Evolutionary conservation across 2,113 vertebrate genomes (phyloP).

Genomic region (Psephotus haematonotus): DNA sequence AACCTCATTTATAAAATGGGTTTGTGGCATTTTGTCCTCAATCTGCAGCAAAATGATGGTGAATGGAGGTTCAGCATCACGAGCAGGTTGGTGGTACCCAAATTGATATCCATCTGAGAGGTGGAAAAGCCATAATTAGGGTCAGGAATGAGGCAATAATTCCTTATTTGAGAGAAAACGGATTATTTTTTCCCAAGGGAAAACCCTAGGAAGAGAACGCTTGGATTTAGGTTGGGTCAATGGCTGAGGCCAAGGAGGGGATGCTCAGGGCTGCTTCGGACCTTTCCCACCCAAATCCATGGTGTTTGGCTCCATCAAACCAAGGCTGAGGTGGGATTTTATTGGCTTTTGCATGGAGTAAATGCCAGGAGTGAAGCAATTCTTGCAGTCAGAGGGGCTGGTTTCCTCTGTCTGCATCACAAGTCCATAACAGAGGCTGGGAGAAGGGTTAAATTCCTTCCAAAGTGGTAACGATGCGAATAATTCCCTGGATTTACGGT

Average conservation of each 20-base stretch:
- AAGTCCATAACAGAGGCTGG: fast-evolving
- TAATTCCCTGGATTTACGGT: not conserved
- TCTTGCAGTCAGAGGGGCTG: not conserved
- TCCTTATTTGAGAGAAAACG: not conserved
- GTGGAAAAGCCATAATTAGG: not conserved
- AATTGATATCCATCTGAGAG: fast-evolving
- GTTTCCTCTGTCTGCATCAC: not conserved
- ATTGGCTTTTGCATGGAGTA: not conserved
- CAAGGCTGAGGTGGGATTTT: not conserved
- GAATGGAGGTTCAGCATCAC: not conserved
- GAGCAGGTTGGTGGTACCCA: not conserved
- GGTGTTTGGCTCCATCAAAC: not conserved
- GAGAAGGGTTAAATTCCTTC: not conserved
- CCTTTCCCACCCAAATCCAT: not conserved
- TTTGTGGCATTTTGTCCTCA: not conserved
- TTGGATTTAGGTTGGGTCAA: not conserved
- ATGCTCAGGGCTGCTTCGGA: not conserved
- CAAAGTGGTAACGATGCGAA: not conserved
- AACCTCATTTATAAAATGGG: not conserved
- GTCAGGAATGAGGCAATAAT: not conserved
- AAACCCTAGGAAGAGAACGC: not conserved
- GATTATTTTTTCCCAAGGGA: not conserved
- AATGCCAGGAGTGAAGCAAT: fast-evolving
- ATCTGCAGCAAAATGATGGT: not conserved
- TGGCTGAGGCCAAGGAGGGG: not conserved